Evolutionary conservation across 2,113 vertebrate genomes (phyloP).

Genomic region (Cyprinodon variegatus): DNA sequence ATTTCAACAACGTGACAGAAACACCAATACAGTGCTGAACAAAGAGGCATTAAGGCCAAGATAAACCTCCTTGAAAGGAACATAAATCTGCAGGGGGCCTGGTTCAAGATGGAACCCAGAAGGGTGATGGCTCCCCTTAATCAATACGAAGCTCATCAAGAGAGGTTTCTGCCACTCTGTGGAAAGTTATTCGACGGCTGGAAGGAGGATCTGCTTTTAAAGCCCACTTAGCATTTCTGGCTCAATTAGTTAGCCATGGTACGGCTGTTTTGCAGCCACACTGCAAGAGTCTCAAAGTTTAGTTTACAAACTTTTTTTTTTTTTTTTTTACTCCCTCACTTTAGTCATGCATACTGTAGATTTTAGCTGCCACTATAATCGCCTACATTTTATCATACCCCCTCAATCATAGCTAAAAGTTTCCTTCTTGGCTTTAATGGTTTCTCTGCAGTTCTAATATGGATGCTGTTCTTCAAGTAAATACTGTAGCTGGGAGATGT

Average conservation of each 20-base stretch:
- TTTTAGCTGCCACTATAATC: not conserved
- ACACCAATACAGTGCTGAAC: slow-evolving; percentile 76
- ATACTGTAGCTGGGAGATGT: too few species aligned
- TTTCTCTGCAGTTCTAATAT: too few species aligned
- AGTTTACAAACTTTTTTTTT: not conserved
- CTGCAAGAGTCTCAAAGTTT: not conserved
- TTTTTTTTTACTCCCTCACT: not conserved
- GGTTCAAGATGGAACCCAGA: slow-evolving; percentile 60
- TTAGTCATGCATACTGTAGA: not conserved
- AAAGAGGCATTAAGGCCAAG: slow-evolving; percentile 78
- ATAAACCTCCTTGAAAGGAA: slow-evolving; percentile 70
- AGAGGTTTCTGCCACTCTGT: slow-evolving; percentile 47
- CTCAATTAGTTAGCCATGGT: slow-evolving; percentile 24
- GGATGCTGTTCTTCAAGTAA: too few species aligned
- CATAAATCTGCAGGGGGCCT: slow-evolving; percentile 66
- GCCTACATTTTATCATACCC: too few species aligned
- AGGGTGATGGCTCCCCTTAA: slow-evolving; percentile 66
- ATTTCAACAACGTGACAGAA: slow-evolving; percentile 77
- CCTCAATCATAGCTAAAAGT: too few species aligned
- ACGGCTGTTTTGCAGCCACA: not conserved
- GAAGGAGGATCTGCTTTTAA: slow-evolving; percentile 30
- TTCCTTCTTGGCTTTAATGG: too few species aligned
- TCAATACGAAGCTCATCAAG: slow-evolving; percentile 75
- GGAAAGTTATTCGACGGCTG: slow-evolving; percentile 39
- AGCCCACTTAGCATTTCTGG: slow-evolving; percentile 26